Evolutionary conservation across 2,797 vertebrate species (phyloP).

Genomic region (Aselliscus stoliczkanus): DNA sequence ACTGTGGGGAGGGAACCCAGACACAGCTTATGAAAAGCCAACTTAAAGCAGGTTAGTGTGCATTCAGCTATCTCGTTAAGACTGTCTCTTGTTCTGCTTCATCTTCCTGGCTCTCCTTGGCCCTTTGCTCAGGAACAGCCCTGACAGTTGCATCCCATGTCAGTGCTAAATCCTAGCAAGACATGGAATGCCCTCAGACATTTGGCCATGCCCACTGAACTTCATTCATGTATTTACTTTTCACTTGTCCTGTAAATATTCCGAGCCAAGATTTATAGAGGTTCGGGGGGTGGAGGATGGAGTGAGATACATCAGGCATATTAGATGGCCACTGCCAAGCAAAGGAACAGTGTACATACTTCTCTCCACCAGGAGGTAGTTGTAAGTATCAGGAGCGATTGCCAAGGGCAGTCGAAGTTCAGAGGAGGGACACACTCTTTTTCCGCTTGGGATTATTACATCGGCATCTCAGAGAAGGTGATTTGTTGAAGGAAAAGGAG

Average conservation of each 20-base stretch:
- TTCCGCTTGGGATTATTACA: background rate
- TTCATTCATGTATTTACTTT: background rate
- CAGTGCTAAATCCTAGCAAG: background rate
- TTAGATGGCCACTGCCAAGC: background rate
- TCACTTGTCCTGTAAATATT: background rate
- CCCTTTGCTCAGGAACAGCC: background rate
- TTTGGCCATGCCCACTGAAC: background rate
- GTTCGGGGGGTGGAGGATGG: background rate
- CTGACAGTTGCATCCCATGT: background rate
- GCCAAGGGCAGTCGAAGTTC: background rate
- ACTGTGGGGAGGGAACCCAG: constrained; percentile 95
- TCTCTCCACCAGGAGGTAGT: background rate
- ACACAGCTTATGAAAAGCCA: constrained; percentile 94
- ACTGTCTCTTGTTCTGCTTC: background rate
- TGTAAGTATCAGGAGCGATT: background rate
- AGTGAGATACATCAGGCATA: background rate
- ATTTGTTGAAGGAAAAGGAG: background rate
- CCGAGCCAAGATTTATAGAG: background rate
- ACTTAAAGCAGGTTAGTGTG: constrained; percentile 85
- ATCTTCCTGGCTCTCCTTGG: background rate
- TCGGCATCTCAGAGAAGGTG: background rate
- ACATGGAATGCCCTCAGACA: background rate
- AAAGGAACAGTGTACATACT: background rate
- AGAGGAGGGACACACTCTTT: background rate
- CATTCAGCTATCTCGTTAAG: background rate